Evolutionary conservation across 2,888 invertebrate genomes (phyloP).

Genomic region (Spodoptera exigua): DNA sequence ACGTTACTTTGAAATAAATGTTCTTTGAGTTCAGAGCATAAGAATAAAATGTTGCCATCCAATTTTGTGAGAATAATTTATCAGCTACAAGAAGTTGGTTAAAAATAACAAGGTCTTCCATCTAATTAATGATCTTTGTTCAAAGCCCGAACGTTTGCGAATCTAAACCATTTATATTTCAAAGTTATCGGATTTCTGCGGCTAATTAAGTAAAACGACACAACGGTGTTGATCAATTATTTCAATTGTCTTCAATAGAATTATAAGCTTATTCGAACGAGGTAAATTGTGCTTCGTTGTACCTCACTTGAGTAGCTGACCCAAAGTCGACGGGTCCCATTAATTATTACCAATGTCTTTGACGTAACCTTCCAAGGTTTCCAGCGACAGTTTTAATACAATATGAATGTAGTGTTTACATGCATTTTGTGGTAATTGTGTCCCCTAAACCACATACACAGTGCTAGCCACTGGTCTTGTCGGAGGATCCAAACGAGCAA

Average conservation of each 20-base stretch:
- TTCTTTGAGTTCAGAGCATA: too few species aligned
- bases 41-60: constrained; percentile 3
- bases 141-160: constrained; percentile 11
- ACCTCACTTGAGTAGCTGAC: constrained; percentile 11
- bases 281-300: background rate
- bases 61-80: background rate
- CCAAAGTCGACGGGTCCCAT: constrained; percentile 12
- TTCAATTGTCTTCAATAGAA: constrained; percentile 21
- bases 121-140: constrained; percentile 22
- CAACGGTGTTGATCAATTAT: constrained; percentile 4
- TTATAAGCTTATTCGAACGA: constrained; percentile 16
- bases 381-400: constrained; percentile 19
- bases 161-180: constrained; percentile 7
- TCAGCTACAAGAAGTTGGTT: background rate
- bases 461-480: constrained; percentile 24
- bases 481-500: constrained; percentile 34
- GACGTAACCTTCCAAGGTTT: constrained; percentile 4
- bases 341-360: constrained; percentile 26
- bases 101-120: constrained; percentile 18
- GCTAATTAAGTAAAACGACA: constrained; percentile 14
- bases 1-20: too few species aligned
- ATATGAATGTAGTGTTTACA: constrained; percentile 1
- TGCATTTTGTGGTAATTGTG: constrained; percentile 14
- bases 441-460: constrained; percentile 16
- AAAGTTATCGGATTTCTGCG: constrained; percentile 6